These are phyloP conservation scores for Perdita meconis DNA, from an alignment of 2,888 invertebrate species.

Conservation along the genomic window DNA sequence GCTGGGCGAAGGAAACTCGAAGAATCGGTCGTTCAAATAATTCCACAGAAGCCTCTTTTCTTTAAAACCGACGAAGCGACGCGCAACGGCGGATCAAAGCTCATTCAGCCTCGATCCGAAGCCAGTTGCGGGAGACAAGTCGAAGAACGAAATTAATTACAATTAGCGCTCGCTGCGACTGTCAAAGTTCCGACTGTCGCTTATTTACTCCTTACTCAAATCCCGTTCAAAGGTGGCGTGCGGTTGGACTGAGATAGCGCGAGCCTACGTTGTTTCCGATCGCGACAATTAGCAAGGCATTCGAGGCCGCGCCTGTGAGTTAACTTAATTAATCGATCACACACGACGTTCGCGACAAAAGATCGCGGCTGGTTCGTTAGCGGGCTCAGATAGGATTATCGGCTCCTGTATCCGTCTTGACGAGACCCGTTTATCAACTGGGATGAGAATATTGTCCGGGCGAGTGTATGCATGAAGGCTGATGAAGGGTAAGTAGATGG, in stretches of 20 bases:
- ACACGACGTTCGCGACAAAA: constrained; percentile 33
- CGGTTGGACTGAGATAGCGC: neutral
- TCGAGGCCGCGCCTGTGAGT: constrained; percentile 16
- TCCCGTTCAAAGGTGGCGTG: neutral
- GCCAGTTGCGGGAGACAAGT: neutral
- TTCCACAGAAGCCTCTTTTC: no score
- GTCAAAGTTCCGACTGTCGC: neutral
- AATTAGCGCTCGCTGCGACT: neutral
- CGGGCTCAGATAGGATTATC: constrained; percentile 35
- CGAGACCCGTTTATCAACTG: constrained; percentile 27
- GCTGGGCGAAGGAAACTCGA: no score
- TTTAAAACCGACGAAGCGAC: neutral
- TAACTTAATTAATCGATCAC: constrained; percentile 53
- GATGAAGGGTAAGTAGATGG: neutral
- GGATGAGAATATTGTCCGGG: constrained; percentile 6
- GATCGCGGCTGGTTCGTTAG: constrained; percentile 47
- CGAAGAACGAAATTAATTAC: constrained; percentile 38
- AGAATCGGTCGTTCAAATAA: no score
- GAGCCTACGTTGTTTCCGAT: constrained; percentile 23
- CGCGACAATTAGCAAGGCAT: constrained; percentile 42
- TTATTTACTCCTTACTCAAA: constrained; percentile 15
- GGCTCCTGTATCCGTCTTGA: constrained; percentile 30
- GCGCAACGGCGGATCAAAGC: neutral
- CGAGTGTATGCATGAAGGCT: neutral
- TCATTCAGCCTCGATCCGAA: neutral